Base-by-base conservation (phyloP, 2,113 vertebrate genomes). In the Puntigrus tetrazona region DNA sequence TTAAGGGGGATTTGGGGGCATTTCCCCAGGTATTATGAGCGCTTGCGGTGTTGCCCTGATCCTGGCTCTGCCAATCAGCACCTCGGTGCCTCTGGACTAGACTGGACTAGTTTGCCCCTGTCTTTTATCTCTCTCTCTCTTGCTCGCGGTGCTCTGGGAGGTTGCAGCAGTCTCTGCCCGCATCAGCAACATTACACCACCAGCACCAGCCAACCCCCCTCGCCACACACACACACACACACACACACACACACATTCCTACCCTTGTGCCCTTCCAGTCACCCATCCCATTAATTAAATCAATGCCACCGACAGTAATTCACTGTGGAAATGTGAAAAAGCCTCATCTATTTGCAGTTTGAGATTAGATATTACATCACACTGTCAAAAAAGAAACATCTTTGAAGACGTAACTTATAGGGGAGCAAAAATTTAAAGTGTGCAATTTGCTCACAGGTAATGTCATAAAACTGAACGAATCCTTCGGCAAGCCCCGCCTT, bases 1-100 rank as follows among this genome's bases (percentile, higher is more conserved):
- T 78, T 89, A 87, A 87, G 25, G 50, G 52, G 86, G 86, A 90
- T 87, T 85, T 87, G 84, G 41, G 73, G 45, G 86, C 84, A 84
- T 86, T 87, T 87, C 57, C 86, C 47, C 45, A 7, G 82, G 85
- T 78, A 86, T 84, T 84, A 85, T 75, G 16, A 20, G 80, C 57
- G 31, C 20, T 72, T 52, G 63, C 16, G 6, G 75, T 36, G 43
- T 38, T 73, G 81, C 67, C 43, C 63, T 47, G 27, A 57, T 59
- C 41, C 27, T 3, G 61, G 36, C 65, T 50, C 78, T 81, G 78
- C 25, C 78, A 81, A 67, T 67, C 78, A 43, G 41, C 61, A 65
- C 78, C 79, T 63, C 77, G 1, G 36, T 41, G 77, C 14, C 52
- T 82, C 65, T 25, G 65, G 29, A 82, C 79, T 50, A 70, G 63